These are phyloP conservation scores for Empidonax alnorum DNA, from an alignment of 2,113 vertebrate genomes.

Conservation along the genomic window DNA sequence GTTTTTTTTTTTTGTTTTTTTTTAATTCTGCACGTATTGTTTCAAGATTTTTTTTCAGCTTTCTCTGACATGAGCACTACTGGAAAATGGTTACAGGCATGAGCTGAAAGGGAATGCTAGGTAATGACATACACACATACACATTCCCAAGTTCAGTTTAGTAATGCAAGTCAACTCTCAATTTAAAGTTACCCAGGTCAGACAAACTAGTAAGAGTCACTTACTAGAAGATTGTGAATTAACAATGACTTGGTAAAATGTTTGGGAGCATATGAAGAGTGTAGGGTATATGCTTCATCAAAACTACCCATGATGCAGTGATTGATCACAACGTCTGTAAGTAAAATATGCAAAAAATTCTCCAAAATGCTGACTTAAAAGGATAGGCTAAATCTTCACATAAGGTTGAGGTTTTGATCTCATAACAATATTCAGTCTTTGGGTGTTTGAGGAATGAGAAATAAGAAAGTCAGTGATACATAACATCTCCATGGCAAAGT, in stretches of 20 bases:
- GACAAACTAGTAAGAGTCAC: background rate
- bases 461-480: background rate
- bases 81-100: background rate
- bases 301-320: background rate
- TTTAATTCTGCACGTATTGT: background rate
- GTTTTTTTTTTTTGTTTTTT: background rate
- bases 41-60: background rate
- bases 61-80: background rate
- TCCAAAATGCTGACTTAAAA: background rate
- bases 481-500: background rate
- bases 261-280: background rate
- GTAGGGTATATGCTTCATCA: background rate
- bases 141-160: background rate
- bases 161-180: background rate
- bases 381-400: background rate
- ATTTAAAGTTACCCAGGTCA: background rate
- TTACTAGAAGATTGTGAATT: background rate
- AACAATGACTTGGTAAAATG: background rate
- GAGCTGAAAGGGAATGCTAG: background rate
- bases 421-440: background rate
- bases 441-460: background rate
- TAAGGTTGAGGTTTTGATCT: background rate
- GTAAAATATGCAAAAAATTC: background rate
- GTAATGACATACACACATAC: background rate
- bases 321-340: background rate